Evolutionary conservation across 2,113 vertebrate genomes (phyloP).

Genomic region (Galbula dea): DNA sequence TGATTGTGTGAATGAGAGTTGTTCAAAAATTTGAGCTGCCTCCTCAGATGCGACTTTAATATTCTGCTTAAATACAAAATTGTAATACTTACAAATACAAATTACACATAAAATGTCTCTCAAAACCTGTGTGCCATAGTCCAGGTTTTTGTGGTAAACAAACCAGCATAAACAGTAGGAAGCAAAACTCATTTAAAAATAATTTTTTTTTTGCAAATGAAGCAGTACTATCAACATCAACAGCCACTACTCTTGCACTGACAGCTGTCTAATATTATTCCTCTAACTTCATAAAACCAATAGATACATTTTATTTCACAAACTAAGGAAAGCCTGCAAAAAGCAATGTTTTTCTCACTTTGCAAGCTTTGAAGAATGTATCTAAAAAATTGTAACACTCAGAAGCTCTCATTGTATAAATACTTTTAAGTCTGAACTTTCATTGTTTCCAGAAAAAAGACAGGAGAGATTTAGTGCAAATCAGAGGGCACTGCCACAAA

Average conservation of each 20-base stretch:
- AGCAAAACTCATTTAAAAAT: background rate
- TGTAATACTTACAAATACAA: background rate
- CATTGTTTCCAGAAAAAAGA: background rate
- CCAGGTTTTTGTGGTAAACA: background rate
- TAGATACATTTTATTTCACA: background rate
- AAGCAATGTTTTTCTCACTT: background rate
- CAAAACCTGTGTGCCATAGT: background rate
- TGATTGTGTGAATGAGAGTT: background rate
- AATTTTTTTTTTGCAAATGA: background rate
- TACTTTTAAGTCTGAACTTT: background rate
- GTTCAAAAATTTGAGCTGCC: background rate
- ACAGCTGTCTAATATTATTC: background rate
- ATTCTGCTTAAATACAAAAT: background rate
- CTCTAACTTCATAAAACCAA: background rate
- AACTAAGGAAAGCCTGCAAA: background rate
- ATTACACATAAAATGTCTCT: background rate
- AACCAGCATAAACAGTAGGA: background rate
- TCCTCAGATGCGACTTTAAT: background rate
- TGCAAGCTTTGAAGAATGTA: background rate
- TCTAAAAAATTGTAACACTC: background rate
- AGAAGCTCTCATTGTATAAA: background rate
- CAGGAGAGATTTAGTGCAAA: background rate
- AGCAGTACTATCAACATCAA: background rate
- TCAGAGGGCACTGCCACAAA: background rate
- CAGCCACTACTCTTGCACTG: background rate